phyloP scores from a whole-genome alignment of 1,140 invertebrate genomes.

The Sycophila sp. region DNA sequence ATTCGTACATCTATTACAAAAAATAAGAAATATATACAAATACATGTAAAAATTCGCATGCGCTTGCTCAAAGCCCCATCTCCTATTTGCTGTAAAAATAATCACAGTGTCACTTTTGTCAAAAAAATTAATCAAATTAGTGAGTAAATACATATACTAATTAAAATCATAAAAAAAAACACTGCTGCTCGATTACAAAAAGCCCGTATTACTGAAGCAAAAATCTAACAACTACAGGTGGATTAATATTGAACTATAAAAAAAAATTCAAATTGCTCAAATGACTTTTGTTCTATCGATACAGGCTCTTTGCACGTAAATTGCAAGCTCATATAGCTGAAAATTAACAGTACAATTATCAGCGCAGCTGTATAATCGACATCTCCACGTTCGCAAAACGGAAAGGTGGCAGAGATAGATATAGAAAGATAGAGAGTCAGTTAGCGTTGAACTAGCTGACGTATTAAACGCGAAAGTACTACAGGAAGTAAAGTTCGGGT shows the following conservation, averaged over 20 bases:
- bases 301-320: conserved; percentile 9
- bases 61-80: conserved; percentile 63
- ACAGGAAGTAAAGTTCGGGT: neutral
- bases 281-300: neutral
- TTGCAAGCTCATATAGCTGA: conserved; percentile 45
- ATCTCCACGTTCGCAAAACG: conserved; percentile 43
- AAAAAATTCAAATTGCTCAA: neutral
- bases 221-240: too few relatives aligned
- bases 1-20: conserved; percentile 48
- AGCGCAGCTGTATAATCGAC: conserved; percentile 30
- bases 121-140: conserved; percentile 64
- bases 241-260: too few relatives aligned
- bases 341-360: conserved; percentile 48
- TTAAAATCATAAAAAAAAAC: conserved; percentile 56
- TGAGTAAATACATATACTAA: conserved; percentile 55
- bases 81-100: conserved; percentile 66
- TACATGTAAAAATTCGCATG: conserved; percentile 56
- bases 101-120: conserved; percentile 57
- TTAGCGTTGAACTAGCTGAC: conserved; percentile 39
- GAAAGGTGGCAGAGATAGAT: conserved; percentile 2
- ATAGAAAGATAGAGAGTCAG: conserved; percentile 42
- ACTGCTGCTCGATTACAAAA: conserved; percentile 49
- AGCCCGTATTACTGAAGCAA: conserved; percentile 36
- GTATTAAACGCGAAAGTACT: conserved; percentile 8
- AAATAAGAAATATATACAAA: conserved; percentile 55